phyloP scores from a whole-genome alignment of 37 sponge, comb jelly and placozoan genomes.

The Amphimedon queenslandica region DNA sequence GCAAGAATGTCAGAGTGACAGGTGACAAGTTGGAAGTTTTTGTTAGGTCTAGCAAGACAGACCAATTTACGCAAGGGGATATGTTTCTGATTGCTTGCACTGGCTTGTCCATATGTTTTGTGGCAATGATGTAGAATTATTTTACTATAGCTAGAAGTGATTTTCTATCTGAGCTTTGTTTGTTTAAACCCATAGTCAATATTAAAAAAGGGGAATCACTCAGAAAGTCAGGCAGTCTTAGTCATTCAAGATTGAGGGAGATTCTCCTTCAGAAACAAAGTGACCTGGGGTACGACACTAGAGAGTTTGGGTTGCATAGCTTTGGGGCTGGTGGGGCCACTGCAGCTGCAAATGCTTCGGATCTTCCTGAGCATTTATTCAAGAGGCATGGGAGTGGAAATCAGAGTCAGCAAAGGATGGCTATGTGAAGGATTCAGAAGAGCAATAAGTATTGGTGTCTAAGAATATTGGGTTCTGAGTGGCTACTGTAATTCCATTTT shows the following conservation, averaged over 20 bases:
- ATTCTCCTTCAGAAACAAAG: not conserved
- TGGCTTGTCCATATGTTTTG: not conserved
- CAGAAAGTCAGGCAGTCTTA: not conserved
- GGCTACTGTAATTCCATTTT: too few species aligned
- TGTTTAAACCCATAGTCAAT: not conserved
- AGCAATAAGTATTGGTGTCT: too few species aligned
- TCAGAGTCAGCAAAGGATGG: too few species aligned
- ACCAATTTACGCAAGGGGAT: not conserved
- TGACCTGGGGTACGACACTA: not conserved
- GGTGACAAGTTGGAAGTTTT: not conserved
- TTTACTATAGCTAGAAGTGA: not conserved
- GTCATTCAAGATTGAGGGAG: conserved; percentile 9
- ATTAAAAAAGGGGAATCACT: not conserved
- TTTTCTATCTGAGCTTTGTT: not conserved
- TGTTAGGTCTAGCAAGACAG: not conserved
- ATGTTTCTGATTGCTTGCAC: not conserved
- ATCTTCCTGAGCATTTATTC: not conserved
- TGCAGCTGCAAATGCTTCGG: conserved; percentile 1
- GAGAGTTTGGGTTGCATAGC: not conserved
- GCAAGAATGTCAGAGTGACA: not conserved
- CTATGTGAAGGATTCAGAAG: too few species aligned
- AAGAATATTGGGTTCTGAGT: too few species aligned
- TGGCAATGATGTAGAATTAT: not conserved
- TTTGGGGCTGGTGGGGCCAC: too few species aligned
- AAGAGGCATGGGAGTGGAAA: conserved; percentile 9